Evolutionary conservation across 2,888 invertebrate genomes (phyloP), one percentile per base, ranked within the genome.

Genomic region (Micoletzkya japonica): DNA sequence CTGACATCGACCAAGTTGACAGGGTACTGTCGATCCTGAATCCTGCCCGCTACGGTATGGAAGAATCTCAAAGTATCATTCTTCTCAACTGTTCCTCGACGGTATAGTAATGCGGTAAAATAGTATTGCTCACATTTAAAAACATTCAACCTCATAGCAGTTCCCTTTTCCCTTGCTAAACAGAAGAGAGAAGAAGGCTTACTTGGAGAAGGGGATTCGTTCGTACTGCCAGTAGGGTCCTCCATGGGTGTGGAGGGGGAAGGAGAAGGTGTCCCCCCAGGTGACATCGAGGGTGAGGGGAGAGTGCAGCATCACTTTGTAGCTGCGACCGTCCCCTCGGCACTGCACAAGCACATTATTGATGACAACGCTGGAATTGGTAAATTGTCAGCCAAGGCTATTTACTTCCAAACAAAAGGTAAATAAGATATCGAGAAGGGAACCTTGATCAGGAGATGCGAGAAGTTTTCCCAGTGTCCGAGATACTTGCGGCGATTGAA

Each of bases 161-260:
- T 26, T 39, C 60, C 39, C 1, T 39, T 39, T 10, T 58, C 36
- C 10, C 24, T 6, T 26, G 0, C 36, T 28, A n/a, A n/a, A n/a
- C n/a, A n/a, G n/a, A n/a, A n/a, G n/a, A n/a, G n/a, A n/a, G n/a
- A n/a, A n/a, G n/a, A n/a, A n/a, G 30, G 34, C 64, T 36, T 54
- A 73, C 68, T 76, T 77, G 14, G 77, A 78, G 61, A 79, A 79
- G 24, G 86, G 85, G 37, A 86, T 84, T 72, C 76, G 93, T 34
- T 91, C 90, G 74, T 90, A 88, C 88, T 98, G 97, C 98, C 98
- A 98, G 86, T 98, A 96, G 0, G 98, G 98, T 0, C 97, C 84
- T 50, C 98, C 98, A 87, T 95, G 90, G 0, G 98, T 98, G 85
- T 91, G 93, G 4, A 98, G 87, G 0, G 91, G 90, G 87, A 91